Percentiles rank a stretch among this genome's conserved stretches.
Evolutionary conservation across 2,888 invertebrate species (phyloP).

Genomic region (Laspeyria flexula): DNA sequence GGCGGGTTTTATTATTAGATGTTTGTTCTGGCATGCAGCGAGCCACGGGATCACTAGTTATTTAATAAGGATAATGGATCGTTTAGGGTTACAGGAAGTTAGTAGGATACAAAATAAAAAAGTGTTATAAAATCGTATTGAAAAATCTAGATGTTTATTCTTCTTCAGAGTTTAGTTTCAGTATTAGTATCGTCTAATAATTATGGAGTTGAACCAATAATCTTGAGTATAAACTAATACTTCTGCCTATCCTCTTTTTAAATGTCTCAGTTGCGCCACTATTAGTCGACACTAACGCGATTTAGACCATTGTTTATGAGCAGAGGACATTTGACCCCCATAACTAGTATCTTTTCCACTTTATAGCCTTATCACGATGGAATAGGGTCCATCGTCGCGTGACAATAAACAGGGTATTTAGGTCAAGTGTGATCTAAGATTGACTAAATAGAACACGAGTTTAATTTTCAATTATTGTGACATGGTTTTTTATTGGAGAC

Average conservation of each 20-base stretch:
- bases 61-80: slow-evolving; percentile 22
- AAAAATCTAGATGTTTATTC: too few species aligned
- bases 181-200: too few species aligned
- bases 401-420: slow-evolving; percentile 25
- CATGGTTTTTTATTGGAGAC: slow-evolving; percentile 22
- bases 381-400: slow-evolving; percentile 13
- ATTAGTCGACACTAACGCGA: slow-evolving; percentile 48
- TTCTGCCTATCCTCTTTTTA: neutral
- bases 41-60: slow-evolving; percentile 18
- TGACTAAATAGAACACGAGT: slow-evolving; percentile 33
- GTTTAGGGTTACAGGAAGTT: slow-evolving; percentile 3
- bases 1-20: slow-evolving; percentile 31
- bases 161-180: too few species aligned
- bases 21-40: slow-evolving; percentile 15
- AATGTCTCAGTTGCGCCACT: slow-evolving; percentile 23
- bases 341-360: slow-evolving; percentile 21
- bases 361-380: slow-evolving; percentile 10
- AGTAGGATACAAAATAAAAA: slow-evolving; percentile 7
- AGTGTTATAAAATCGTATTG: neutral
- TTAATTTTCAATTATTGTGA: slow-evolving; percentile 40
- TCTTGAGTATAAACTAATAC: neutral
- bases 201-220: too few species aligned
- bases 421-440: slow-evolving; percentile 41
- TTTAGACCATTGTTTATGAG: slow-evolving; percentile 59
- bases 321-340: slow-evolving; percentile 45